Evolutionary conservation across 1,140 invertebrate genomes (phyloP).

Genomic region (Pseudachorutes palmiensis): DNA sequence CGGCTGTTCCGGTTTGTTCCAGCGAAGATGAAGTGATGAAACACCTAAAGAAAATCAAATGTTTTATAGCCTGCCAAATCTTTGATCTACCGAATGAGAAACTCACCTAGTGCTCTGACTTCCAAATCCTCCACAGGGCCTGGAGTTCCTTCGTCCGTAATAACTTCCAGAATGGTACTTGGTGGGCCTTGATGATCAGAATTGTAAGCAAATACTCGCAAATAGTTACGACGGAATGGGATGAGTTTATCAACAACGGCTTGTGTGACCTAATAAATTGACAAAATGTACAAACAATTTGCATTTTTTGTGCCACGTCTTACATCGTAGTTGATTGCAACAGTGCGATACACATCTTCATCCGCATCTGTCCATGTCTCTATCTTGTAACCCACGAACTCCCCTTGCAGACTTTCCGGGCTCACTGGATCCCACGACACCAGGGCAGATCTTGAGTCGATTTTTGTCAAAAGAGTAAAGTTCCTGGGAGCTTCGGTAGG

Average conservation of each 20-base stretch:
- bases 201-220: constrained; percentile 82
- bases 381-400: constrained; percentile 92
- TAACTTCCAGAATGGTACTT: constrained; percentile 72
- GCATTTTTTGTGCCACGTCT: constrained; percentile 71
- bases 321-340: too few species aligned
- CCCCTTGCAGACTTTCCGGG: constrained; percentile 67
- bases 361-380: constrained; percentile 79
- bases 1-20: constrained; percentile 84
- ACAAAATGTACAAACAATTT: too few species aligned
- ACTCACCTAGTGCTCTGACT: constrained; percentile 65
- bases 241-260: constrained; percentile 76
- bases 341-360: constrained; percentile 47
- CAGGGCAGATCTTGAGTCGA: constrained; percentile 62
- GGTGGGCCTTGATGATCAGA: constrained; percentile 78
- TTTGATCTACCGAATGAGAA: too few species aligned
- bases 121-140: constrained; percentile 77
- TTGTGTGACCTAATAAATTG: constrained; percentile 58
- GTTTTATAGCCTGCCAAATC: too few species aligned
- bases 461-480: constrained; percentile 67
- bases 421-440: constrained; percentile 76
- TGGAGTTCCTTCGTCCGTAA: constrained; percentile 83
- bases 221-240: constrained; percentile 81
- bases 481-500: constrained; percentile 73
- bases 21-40: constrained; percentile 75
- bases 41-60: too few species aligned